These are phyloP conservation scores for Sebastes matsubarae DNA, from an alignment of 2,797 vertebrate species.

Conservation along the genomic window DNA sequence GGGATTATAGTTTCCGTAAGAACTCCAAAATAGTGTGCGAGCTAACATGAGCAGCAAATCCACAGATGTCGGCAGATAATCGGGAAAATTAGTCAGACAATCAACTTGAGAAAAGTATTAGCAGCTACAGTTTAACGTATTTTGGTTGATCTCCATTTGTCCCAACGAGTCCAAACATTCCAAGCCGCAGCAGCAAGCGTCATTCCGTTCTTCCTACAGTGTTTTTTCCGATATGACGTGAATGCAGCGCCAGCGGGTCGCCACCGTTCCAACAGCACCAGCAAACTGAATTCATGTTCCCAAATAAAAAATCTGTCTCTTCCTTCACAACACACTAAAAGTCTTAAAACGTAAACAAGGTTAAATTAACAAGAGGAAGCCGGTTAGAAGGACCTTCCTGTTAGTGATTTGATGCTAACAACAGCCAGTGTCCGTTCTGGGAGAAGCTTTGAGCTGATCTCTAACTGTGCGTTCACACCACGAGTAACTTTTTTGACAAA, in stretches of 20 bases:
- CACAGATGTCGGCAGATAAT: not conserved
- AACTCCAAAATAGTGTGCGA: not conserved
- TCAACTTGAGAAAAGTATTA: constrained; percentile 1
- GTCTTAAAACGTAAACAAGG: not conserved
- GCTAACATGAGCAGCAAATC: not conserved
- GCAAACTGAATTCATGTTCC: constrained; percentile 20
- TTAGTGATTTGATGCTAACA: not conserved
- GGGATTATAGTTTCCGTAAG: not conserved
- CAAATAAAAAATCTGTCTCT: not conserved
- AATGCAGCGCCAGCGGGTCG: constrained; percentile 21
- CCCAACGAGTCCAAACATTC: not conserved
- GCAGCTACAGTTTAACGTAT: not conserved
- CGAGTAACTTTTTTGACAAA: not conserved
- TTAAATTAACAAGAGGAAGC: not conserved
- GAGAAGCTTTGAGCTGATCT: not conserved
- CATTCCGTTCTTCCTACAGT: constrained; percentile 3
- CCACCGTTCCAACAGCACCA: constrained; percentile 44
- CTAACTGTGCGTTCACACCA: not conserved
- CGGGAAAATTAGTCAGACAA: constrained; percentile 1
- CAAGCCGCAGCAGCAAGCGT: not conserved
- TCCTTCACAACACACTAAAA: not conserved
- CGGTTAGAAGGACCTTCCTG: not conserved
- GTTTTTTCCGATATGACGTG: constrained; percentile 35
- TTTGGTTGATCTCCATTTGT: not conserved
- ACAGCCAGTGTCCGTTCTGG: not conserved